Evolutionary conservation across 2,888 invertebrate genomes (phyloP).

Genomic region (Synergus itoensis): DNA sequence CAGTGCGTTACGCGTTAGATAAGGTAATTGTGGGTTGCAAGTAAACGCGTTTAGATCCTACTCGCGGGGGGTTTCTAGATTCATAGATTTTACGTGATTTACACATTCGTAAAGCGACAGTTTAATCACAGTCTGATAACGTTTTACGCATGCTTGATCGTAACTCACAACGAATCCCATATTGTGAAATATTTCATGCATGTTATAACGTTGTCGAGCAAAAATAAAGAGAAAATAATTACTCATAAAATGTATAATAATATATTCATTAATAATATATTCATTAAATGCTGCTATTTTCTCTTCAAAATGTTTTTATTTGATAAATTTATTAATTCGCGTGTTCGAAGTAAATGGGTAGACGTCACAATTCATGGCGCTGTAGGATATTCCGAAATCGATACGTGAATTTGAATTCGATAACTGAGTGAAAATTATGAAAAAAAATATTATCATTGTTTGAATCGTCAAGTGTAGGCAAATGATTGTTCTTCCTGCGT

Average conservation of each 20-base stretch:
- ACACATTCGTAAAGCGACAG: constrained; percentile 66
- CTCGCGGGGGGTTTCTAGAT: constrained; percentile 30
- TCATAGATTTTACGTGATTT: constrained; percentile 67
- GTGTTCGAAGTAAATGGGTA: neutral
- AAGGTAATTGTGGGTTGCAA: constrained; percentile 68
- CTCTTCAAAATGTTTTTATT: neutral
- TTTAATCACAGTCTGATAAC: constrained; percentile 71
- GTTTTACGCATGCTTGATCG: constrained; percentile 52
- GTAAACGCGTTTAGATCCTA: constrained; percentile 26
- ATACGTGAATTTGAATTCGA: neutral
- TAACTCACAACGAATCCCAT: constrained; percentile 17
- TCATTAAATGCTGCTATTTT: neutral
- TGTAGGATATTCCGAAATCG: constrained; percentile 13
- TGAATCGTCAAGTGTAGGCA: constrained; percentile 40
- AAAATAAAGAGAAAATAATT: constrained; percentile 4
- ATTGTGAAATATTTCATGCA: constrained; percentile 22
- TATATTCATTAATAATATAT: neutral
- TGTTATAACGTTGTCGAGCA: no score
- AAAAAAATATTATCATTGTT: constrained; percentile 45
- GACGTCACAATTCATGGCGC: neutral
- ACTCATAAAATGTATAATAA: neutral
- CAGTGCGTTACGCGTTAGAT: constrained; percentile 67
- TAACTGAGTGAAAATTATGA: constrained; percentile 4
- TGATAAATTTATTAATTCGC: no score
- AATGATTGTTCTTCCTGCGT: constrained; percentile 48